Conservation (phyloP, 2,888 invertebrate species). For the Agriotes lineatus region DNA sequence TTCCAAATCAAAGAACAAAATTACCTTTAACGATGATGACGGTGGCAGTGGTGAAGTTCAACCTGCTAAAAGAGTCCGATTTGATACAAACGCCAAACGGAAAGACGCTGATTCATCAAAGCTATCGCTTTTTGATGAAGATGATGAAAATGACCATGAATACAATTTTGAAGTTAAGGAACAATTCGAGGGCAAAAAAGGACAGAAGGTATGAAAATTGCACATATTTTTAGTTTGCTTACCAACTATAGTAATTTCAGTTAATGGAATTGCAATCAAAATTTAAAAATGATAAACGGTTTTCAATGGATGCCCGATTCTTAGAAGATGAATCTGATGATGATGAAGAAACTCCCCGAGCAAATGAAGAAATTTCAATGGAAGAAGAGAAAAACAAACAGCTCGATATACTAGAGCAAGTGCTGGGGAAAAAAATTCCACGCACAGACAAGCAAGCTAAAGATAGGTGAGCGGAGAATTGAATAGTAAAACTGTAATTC, state of each 20-base stretch:
- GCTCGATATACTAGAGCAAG: constrained; percentile 67
- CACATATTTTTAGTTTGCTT: neutral
- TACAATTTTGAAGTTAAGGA: constrained; percentile 75
- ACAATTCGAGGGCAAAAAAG: constrained; percentile 76
- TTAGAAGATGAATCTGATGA: constrained; percentile 69
- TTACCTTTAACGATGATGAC: constrained; percentile 72
- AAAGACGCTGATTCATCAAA: too few relatives aligned
- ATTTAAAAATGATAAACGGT: constrained; percentile 82
- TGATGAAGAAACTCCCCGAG: constrained; percentile 53
- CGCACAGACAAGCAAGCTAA: too few relatives aligned
- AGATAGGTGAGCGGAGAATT: constrained; percentile 35
- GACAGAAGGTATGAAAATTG: constrained; percentile 69
- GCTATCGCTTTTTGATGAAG: constrained; percentile 28
- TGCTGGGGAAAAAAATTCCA: constrained; percentile 59
- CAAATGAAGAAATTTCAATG: constrained; percentile 44
- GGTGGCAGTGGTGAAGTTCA: constrained; percentile 50
- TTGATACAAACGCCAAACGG: neutral
- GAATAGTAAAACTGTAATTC: constrained; percentile 13
- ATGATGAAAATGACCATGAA: constrained; percentile 69
- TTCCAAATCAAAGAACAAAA: constrained; percentile 70
- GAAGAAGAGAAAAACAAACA: constrained; percentile 65
- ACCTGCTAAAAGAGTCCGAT: neutral
- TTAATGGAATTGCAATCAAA: constrained; percentile 79
- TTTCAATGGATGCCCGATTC: constrained; percentile 81
- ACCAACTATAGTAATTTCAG: constrained; percentile 60